Conservation (phyloP, 2,797 vertebrate species). For the Ctenopoma kingsleyae region DNA sequence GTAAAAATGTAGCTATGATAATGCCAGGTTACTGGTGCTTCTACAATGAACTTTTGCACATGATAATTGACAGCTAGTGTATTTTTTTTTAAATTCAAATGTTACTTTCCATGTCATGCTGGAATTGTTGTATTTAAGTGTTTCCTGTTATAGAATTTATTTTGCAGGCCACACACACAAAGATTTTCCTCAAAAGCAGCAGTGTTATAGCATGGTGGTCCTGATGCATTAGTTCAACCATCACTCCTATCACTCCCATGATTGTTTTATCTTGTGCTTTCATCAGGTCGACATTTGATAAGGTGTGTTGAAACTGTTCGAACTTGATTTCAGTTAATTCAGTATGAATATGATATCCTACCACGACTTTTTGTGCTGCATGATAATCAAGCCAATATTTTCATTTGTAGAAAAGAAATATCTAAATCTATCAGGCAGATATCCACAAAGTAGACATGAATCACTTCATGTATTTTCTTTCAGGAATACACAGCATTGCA, state of each 20-base stretch:
- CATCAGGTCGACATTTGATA: slow-evolving; percentile 24
- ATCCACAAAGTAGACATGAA: not conserved
- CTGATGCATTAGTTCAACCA: slow-evolving; percentile 5
- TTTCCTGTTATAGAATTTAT: slow-evolving; percentile 29
- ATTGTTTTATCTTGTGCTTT: slow-evolving; percentile 4
- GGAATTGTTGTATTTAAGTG: slow-evolving; percentile 27
- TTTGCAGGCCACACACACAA: slow-evolving; percentile 26
- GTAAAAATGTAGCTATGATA: slow-evolving; percentile 23
- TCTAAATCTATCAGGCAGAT: slow-evolving; percentile 16
- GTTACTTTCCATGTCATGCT: not conserved
- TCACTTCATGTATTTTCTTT: not conserved
- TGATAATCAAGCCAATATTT: slow-evolving; percentile 18
- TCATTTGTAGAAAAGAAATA: slow-evolving; percentile 11
- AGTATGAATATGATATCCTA: slow-evolving; percentile 26
- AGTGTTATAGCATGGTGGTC: not conserved
- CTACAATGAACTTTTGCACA: slow-evolving; percentile 29
- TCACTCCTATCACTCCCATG: not conserved
- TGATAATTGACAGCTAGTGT: slow-evolving; percentile 33
- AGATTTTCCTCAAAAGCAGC: not conserved
- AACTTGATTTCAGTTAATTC: slow-evolving; percentile 26
- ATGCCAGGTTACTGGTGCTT: slow-evolving; percentile 13
- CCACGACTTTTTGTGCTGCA: slow-evolving; percentile 11
- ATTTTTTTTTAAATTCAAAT: slow-evolving; percentile 13
- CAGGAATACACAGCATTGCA: not conserved
- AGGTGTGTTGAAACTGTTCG: slow-evolving; percentile 13